Evolutionary conservation across 2,888 invertebrate genomes (phyloP).

Genomic region (Lumbricus terrestris): DNA sequence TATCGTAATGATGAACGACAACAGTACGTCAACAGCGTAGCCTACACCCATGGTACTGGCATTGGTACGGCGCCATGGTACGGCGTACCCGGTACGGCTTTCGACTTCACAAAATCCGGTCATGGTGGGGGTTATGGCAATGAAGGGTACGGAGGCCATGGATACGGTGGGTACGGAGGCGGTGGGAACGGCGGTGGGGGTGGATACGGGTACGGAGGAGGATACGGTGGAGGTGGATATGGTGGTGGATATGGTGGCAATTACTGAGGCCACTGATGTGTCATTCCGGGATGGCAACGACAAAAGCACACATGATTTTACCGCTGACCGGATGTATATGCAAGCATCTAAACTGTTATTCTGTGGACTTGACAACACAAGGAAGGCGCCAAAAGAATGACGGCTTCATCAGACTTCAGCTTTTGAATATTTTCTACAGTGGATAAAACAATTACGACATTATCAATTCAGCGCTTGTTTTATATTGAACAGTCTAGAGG

Average conservation of each 20-base stretch:
- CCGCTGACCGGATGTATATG: neutral
- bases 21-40: conserved; percentile 24
- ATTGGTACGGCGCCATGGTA: conserved; percentile 28
- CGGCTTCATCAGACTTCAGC: neutral
- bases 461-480: neutral
- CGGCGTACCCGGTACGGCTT: conserved; percentile 31
- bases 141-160: neutral
- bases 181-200: neutral
- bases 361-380: neutral
- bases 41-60: conserved; percentile 14
- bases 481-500: too few species aligned
- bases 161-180: neutral
- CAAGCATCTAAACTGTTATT: neutral
- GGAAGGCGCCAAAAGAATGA: neutral
- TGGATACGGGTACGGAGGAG: neutral
- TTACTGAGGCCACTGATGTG: neutral
- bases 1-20: conserved; percentile 27
- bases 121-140: neutral
- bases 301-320: neutral
- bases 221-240: neutral
- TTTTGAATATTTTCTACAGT: neutral
- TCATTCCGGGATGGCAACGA: neutral
- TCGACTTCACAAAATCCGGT: conserved; percentile 13
- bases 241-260: neutral
- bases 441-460: neutral